Base-by-base conservation (phyloP, 2,888 invertebrate genomes). In the Stenotaenia linearis region DNA sequence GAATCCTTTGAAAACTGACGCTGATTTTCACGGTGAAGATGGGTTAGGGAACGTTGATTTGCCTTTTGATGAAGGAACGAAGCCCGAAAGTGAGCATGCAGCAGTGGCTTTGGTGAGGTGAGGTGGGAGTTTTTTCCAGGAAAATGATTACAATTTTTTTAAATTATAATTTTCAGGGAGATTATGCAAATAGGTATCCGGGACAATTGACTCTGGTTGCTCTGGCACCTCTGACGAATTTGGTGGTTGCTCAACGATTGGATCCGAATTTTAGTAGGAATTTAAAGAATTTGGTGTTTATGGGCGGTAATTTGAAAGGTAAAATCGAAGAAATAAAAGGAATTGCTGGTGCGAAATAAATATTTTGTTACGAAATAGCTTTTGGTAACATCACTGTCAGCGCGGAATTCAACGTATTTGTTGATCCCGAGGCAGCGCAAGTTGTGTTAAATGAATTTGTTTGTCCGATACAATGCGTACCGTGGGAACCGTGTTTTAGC, bases 341-440 rank as follows among this genome's bases (percentile, higher is more conserved):
- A n/a, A n/a, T n/a, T n/a, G n/a, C n/a, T n/a, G n/a, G n/a, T n/a
- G n/a, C n/a, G n/a, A n/a, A n/a, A n/a, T n/a, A 32, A 28, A 28
- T 32, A 5, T 25, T 75, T 32, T n/a, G 28, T 3, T 21, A 21
- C 7, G 10, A 23, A 21, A 21, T 21, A 56, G 56, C 7, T 21
- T 23, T 21, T 7, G 56, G 56, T 18, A 56, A 56, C 12, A 56
- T 56, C 56, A 56, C 56, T 9, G 21, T 10, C 12, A 23, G 90
- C 50, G 92, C 92, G 0, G 94, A 94, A 85, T 94, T 92, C 84
- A 94, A 94, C 86, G 93, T 94, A 84, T 89, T 89, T 82, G 86
- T 87, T 28, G 94, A 94, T 86, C 93, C 94, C 0, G 94, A 94
- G 86, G 91, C 93, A 1, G 93, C 92, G 0, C 88, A 90, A 82